Conservation (phyloP, 2,797 vertebrate genomes). For the Vireo griseus region DNA sequence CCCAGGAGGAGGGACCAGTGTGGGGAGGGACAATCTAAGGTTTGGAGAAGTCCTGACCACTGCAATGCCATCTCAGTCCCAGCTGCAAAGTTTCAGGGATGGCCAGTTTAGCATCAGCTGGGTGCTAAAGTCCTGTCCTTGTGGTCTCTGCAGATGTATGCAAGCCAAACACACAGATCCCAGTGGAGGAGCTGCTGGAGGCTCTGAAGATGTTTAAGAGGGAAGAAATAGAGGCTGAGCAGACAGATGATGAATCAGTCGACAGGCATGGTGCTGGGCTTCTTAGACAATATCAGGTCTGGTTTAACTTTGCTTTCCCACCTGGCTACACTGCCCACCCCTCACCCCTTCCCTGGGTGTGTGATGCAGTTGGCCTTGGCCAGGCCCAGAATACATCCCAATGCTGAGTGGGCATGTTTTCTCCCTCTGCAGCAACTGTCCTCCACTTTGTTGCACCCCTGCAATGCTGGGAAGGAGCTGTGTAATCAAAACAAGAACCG, state of each 20-base stretch:
- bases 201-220: constrained; percentile 28
- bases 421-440: constrained; percentile 29
- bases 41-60: not conserved
- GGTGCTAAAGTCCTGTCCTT: not conserved
- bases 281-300: constrained; percentile 48
- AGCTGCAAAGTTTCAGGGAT: not conserved
- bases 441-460: constrained; percentile 22
- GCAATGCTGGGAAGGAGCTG: not conserved
- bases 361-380: not conserved
- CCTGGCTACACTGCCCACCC: not conserved
- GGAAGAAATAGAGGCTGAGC: constrained; percentile 44
- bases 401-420: not conserved
- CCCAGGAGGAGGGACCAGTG: not conserved
- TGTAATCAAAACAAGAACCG: constrained; percentile 54
- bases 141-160: not conserved
- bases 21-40: not conserved
- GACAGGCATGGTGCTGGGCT: not conserved
- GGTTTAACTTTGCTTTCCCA: not conserved
- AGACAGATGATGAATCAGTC: not conserved
- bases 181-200: constrained; percentile 25
- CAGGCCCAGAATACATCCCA: not conserved
- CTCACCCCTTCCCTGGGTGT: not conserved
- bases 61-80: not conserved
- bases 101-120: not conserved
- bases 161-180: constrained; percentile 14